Evolutionary conservation across 2,888 invertebrate species (phyloP).

Genomic region (Ernsta delagoae): DNA sequence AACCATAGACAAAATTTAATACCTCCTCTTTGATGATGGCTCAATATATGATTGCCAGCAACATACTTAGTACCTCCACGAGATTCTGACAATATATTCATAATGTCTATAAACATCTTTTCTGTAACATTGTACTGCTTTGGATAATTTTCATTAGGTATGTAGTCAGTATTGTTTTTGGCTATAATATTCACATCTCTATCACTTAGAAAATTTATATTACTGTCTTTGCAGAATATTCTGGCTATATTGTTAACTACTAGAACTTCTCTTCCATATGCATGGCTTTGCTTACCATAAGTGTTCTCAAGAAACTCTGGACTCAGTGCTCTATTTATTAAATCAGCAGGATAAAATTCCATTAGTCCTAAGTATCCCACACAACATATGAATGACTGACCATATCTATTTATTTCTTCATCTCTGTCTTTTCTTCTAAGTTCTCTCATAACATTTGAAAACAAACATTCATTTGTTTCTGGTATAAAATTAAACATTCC

Average conservation of each 20-base stretch:
- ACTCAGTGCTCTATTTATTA: conserved; percentile 84
- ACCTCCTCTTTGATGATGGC: conserved; percentile 88
- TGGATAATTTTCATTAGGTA: conserved; percentile 77
- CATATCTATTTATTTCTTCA: conserved; percentile 84
- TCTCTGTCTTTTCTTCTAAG: conserved; percentile 80
- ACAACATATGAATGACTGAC: conserved; percentile 85
- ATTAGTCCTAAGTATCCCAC: conserved; percentile 85
- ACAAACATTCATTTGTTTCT: conserved; percentile 64
- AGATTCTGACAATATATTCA: conserved; percentile 72
- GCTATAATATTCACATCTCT: conserved; percentile 78
- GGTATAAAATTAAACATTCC: conserved; percentile 86
- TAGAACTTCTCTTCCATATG: conserved; percentile 86
- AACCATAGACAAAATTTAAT: conserved; percentile 26
- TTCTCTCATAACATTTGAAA: conserved; percentile 71
- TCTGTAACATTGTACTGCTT: conserved; percentile 84
- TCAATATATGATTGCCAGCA: conserved; percentile 85
- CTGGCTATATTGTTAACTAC: conserved; percentile 81
- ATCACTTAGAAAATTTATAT: conserved; percentile 81
- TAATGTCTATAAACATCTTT: conserved; percentile 84
- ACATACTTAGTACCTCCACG: conserved; percentile 79
- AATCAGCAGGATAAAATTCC: conserved; percentile 83
- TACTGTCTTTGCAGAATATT: conserved; percentile 81
- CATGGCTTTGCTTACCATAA: conserved; percentile 77
- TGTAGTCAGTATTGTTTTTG: conserved; percentile 85
- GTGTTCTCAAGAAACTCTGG: conserved; percentile 82